phyloP scores from a whole-genome alignment of 2,113 vertebrate genomes.

The Parotia lawesii region DNA sequence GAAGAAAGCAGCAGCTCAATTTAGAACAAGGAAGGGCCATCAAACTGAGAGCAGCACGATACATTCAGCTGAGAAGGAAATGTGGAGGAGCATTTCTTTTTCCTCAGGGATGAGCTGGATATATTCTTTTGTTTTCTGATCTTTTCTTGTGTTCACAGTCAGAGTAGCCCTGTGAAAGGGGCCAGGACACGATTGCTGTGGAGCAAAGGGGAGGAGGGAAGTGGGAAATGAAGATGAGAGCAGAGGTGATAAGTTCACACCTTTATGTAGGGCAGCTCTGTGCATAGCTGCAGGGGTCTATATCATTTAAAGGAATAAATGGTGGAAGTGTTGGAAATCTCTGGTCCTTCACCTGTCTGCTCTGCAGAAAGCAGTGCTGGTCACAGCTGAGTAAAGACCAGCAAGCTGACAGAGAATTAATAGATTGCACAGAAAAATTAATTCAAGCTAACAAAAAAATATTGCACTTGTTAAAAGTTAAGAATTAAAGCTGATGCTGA shows the following conservation, averaged over 20 bases:
- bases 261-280: constrained; percentile 54
- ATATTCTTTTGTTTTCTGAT: constrained; percentile 42
- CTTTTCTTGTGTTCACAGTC: constrained; percentile 38
- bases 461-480: neutral
- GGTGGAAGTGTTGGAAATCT: constrained; percentile 26
- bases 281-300: constrained; percentile 19
- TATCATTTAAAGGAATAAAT: neutral
- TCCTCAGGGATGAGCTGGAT: neutral
- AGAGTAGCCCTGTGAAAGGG: constrained; percentile 13
- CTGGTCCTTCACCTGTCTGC: neutral
- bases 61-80: neutral
- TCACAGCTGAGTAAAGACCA: neutral
- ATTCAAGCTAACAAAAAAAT: neutral
- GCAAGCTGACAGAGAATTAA: neutral
- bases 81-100: neutral
- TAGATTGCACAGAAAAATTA: neutral
- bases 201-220: constrained; percentile 26
- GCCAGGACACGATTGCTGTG: neutral
- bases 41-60: neutral
- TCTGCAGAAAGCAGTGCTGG: neutral
- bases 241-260: constrained; percentile 60
- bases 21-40: constrained; percentile 29
- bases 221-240: constrained; percentile 52
- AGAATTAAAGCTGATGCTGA: neutral
- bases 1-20: constrained; percentile 13